These are phyloP conservation scores for Drosophila parabipectinata DNA, from an alignment of 1,140 invertebrate genomes.

Conservation along the genomic window DNA sequence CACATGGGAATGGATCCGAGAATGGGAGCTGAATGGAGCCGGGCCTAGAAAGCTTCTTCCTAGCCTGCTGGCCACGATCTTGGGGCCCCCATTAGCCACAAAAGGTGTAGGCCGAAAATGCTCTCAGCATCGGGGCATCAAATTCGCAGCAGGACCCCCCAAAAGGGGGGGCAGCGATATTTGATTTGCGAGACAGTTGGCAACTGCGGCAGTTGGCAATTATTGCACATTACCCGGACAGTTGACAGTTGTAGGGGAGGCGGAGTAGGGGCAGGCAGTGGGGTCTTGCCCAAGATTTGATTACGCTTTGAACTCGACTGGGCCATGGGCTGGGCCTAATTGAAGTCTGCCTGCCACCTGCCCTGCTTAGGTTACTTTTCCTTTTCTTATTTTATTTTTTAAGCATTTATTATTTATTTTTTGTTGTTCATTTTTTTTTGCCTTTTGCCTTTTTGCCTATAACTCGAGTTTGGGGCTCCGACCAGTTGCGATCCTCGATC, in stretches of 20 bases:
- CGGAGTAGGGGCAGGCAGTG: conserved; percentile 5
- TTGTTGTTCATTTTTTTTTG: neutral
- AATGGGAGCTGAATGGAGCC: conserved; percentile 28
- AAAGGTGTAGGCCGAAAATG: conserved; percentile 62
- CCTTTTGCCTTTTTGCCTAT: neutral
- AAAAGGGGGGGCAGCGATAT: conserved; percentile 46
- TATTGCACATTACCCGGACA: conserved; percentile 68
- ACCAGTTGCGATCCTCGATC: conserved; percentile 39
- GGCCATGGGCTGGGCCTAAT: conserved; percentile 51
- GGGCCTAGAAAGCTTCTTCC: conserved; percentile 31
- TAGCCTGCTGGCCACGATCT: conserved; percentile 33
- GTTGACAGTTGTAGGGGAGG: conserved; percentile 64
- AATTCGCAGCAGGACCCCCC: conserved; percentile 60
- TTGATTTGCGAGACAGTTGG: conserved; percentile 77
- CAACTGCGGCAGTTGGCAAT: conserved; percentile 72
- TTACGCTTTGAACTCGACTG: conserved; percentile 48
- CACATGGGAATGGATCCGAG: conserved; percentile 14
- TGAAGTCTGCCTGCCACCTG: conserved; percentile 70
- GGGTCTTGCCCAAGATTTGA: conserved; percentile 49
- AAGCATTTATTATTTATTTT: conserved; percentile 19
- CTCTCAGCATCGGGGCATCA: conserved; percentile 58
- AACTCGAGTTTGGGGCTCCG: conserved; percentile 4
- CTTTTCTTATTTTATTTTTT: conserved; percentile 2
- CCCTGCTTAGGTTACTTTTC: conserved; percentile 25
- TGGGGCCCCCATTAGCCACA: conserved; percentile 50